Conservation (phyloP, 2,113 vertebrate genomes). For the Zapus hudsonius region DNA sequence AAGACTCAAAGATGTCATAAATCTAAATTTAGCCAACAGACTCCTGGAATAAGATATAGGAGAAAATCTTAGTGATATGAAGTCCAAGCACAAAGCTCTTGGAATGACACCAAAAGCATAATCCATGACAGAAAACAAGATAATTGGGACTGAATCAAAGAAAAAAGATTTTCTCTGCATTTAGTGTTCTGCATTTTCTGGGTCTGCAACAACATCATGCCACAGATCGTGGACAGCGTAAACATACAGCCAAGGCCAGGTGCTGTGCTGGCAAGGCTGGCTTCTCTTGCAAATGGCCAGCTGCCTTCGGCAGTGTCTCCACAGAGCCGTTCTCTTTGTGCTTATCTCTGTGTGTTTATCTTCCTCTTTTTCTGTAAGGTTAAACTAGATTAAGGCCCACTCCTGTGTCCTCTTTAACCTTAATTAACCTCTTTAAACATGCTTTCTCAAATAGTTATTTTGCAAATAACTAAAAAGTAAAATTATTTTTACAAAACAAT, state of each 20-base stretch:
- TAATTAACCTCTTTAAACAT: constrained; percentile 8
- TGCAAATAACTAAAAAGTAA: too few species aligned
- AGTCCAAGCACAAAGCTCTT: background rate
- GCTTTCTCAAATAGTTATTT: background rate
- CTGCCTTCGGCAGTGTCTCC: background rate
- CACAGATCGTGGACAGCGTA: background rate
- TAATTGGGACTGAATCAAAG: constrained; percentile 11
- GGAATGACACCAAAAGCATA: background rate
- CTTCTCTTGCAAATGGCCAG: background rate
- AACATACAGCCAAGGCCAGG: background rate
- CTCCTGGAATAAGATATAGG: background rate
- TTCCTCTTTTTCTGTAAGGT: background rate
- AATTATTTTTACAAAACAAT: too few species aligned
- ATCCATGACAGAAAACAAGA: background rate
- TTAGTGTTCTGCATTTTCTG: background rate
- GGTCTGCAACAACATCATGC: background rate
- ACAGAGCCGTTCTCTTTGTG: background rate
- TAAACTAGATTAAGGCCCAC: background rate
- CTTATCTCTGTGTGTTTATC: background rate
- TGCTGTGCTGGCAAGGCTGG: background rate
- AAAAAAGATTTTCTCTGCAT: background rate
- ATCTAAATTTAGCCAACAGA: constrained; percentile 12
- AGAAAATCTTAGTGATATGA: background rate
- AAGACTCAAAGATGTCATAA: constrained; percentile 5
- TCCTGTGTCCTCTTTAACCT: background rate